These are phyloP conservation scores for Turnix velox DNA, from an alignment of 2,113 vertebrate species.

Conservation along the genomic window DNA sequence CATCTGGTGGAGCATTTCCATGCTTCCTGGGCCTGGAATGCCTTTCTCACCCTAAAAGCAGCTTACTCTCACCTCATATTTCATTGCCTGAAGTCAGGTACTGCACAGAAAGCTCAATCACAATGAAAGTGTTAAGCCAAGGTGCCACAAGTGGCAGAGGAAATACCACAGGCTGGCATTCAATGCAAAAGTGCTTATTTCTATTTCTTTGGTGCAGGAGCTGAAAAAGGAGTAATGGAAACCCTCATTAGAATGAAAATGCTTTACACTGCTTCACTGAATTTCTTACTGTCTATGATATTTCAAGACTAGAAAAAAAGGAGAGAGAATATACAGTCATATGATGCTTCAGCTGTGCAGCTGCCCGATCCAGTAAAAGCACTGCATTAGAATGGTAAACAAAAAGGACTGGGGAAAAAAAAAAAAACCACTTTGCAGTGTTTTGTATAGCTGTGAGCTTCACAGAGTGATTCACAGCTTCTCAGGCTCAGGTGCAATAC, in stretches of 20 bases:
- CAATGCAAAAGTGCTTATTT: not conserved
- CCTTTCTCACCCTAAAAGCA: not conserved
- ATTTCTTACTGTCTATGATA: not conserved
- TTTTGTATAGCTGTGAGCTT: not conserved
- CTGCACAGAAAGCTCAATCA: not conserved
- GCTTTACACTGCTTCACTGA: not conserved
- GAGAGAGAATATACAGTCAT: not conserved
- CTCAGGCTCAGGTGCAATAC: not conserved
- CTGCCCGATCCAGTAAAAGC: not conserved
- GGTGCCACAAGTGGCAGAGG: rapidly evolving
- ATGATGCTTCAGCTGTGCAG: not conserved
- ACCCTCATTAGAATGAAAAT: not conserved
- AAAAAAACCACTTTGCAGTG: not conserved
- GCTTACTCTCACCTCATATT: not conserved
- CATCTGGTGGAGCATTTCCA: not conserved
- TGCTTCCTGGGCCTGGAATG: no score
- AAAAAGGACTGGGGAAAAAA: not conserved
- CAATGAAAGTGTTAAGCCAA: not conserved
- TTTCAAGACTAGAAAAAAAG: not conserved
- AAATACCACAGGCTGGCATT: not conserved
- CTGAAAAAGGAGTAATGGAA: not conserved
- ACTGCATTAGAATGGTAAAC: not conserved
- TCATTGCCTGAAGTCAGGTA: not conserved
- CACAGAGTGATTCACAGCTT: not conserved
- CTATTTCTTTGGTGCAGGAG: not conserved